Conservation (phyloP, 2,888 invertebrate species). For the Pandemis cinnamomeana region DNA sequence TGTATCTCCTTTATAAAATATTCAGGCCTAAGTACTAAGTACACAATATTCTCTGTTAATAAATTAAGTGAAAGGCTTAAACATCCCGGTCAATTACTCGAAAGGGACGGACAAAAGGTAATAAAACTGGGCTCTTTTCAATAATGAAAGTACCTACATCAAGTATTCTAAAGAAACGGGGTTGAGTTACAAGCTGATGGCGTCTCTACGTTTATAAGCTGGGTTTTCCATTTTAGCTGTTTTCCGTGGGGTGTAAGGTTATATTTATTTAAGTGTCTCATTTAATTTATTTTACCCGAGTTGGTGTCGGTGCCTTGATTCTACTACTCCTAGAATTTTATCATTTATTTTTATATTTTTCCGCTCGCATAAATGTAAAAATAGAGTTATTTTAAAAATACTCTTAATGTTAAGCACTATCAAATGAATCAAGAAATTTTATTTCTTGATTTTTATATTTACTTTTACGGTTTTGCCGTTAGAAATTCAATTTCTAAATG, state of each 20-base stretch:
- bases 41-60: conserved; percentile 25
- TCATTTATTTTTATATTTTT: not conserved
- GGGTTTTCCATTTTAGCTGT: not conserved
- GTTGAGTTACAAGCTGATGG: not conserved
- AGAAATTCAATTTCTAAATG: too few relatives aligned
- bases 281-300: too few relatives aligned
- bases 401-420: too few relatives aligned
- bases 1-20: not conserved
- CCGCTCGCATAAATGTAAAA: not conserved
- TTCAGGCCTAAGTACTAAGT: not conserved
- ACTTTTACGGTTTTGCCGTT: too few relatives aligned
- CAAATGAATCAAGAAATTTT: too few relatives aligned
- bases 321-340: not conserved
- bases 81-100: conserved; percentile 32
- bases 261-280: too few relatives aligned
- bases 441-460: too few relatives aligned
- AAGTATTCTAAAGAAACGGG: conserved; percentile 18
- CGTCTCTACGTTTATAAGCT: not conserved
- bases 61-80: conserved; percentile 30
- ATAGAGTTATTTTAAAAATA: not conserved
- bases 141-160: conserved; percentile 36
- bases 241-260: too few relatives aligned
- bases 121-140: conserved; percentile 31
- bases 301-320: too few relatives aligned
- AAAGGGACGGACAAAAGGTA: conserved; percentile 17